Evolutionary conservation across 1,140 invertebrate genomes (phyloP), one percentile per base, ranked within the genome.

Genomic region (Elymnias hypermnestra): DNA sequence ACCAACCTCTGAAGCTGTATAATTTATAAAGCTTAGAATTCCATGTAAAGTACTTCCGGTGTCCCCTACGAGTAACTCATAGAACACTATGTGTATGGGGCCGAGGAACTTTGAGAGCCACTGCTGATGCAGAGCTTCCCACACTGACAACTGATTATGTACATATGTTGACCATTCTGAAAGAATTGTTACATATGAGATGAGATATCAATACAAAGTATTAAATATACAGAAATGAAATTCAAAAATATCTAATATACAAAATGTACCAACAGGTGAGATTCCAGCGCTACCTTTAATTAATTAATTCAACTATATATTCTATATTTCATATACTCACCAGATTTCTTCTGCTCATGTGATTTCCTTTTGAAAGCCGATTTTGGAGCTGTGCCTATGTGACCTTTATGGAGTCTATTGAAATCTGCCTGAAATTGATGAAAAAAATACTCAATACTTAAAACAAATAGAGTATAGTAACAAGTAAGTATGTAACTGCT

Each of bases 141-240:
- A 94, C 1, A 86, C 81, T 22, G 79, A 63, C n/a, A 92, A 73
- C 63, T 93, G 92, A n/a, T 88, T 89, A 7, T 73, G 74, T 4
- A 93, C 92, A 76, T 93, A 93, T 26, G 89, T 88, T 21, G 88
- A 84, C 93, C 93, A 94, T 72, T 91, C 93, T 94, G 68, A 4
- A 44, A n/a, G n/a, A n/a, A n/a, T n/a, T n/a, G n/a, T n/a, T n/a
- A n/a, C n/a, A n/a, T n/a, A n/a, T n/a, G n/a, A n/a, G n/a, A n/a
- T n/a, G n/a, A n/a, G n/a, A n/a, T n/a, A n/a, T n/a, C n/a, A n/a
- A n/a, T n/a, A n/a, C n/a, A n/a, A n/a, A n/a, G n/a, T n/a, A n/a
- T n/a, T n/a, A n/a, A n/a, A n/a, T n/a, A n/a, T n/a, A n/a, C n/a
- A n/a, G n/a, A n/a, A n/a, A n/a, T n/a, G n/a, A n/a, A n/a, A n/a